These are phyloP conservation scores for Tachypleus tridentatus DNA, from an alignment of 1,140 invertebrate genomes.

Conservation along the genomic window DNA sequence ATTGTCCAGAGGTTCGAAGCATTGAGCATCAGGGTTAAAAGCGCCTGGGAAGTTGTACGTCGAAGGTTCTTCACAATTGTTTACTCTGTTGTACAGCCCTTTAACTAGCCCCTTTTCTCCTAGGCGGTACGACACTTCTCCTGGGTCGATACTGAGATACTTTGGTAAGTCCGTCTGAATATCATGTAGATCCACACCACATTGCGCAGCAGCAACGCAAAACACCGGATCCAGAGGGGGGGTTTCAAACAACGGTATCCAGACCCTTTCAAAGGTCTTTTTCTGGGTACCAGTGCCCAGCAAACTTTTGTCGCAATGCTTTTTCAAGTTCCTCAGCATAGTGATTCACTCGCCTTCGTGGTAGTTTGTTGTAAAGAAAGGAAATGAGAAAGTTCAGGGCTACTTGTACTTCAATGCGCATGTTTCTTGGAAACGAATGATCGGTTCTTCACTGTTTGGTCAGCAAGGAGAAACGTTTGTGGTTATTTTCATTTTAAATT, in stretches of 20 bases:
- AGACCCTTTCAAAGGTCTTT: slow-evolving; percentile 88
- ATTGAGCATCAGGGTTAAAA: slow-evolving; percentile 91
- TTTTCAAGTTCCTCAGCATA: slow-evolving; percentile 95
- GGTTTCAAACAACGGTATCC: slow-evolving; percentile 90
- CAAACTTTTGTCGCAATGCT: slow-evolving; percentile 86
- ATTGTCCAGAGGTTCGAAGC: slow-evolving; percentile 82
- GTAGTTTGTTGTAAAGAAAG: slow-evolving; percentile 96
- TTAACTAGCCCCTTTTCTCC: slow-evolving; percentile 92
- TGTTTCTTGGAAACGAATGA: no score
- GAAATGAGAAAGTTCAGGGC: slow-evolving; percentile 97
- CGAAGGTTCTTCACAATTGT: slow-evolving; percentile 37
- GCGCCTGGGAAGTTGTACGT: slow-evolving; percentile 74
- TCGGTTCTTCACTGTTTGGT: no score
- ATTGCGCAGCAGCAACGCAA: slow-evolving; percentile 73
- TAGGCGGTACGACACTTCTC: slow-evolving; percentile 64
- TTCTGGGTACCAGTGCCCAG: slow-evolving; percentile 95
- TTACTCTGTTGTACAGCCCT: slow-evolving; percentile 61
- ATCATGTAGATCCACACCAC: slow-evolving; percentile 81
- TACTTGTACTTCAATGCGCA: slow-evolving; percentile 98
- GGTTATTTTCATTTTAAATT: no score
- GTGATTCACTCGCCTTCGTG: slow-evolving; percentile 85
- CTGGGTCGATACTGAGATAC: slow-evolving; percentile 88
- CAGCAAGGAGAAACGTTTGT: no score
- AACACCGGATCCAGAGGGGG: slow-evolving; percentile 87
- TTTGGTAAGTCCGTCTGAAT: slow-evolving; percentile 84